Conservation (phyloP, 1,140 invertebrate species). For the Rhizoglyphus robini region DNA sequence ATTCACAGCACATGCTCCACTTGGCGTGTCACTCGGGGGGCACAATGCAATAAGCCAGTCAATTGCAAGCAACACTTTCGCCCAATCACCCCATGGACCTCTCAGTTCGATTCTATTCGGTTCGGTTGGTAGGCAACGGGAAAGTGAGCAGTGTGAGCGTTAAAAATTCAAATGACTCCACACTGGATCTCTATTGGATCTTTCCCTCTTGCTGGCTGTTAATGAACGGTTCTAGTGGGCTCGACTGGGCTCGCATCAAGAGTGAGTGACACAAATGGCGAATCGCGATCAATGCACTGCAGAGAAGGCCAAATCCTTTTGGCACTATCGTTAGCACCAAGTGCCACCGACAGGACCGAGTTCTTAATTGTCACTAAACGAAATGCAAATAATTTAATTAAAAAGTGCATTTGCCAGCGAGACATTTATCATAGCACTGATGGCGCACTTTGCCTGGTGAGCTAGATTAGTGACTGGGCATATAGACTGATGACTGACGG, state of each 20-base stretch:
- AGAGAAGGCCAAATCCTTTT: background rate
- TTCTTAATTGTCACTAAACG: background rate
- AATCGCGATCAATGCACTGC: background rate
- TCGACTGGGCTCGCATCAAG: background rate
- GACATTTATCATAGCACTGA: constrained; percentile 3
- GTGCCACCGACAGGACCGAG: background rate
- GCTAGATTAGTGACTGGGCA: background rate
- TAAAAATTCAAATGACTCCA: background rate
- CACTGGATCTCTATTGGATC: background rate
- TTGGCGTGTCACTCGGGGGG: too few species aligned
- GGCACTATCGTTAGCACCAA: background rate
- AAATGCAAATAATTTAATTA: constrained; percentile 11
- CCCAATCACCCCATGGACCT: too few species aligned
- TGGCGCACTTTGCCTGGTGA: background rate
- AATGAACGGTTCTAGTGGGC: constrained; percentile 3
- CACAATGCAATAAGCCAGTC: too few species aligned
- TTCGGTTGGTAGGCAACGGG: constrained; percentile 8
- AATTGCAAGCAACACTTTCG: too few species aligned
- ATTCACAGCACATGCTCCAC: too few species aligned
- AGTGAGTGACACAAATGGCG: background rate
- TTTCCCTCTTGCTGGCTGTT: constrained; percentile 1
- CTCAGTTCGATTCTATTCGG: too few species aligned
- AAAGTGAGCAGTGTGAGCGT: background rate
- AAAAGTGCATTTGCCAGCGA: background rate
- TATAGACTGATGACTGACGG: background rate